A percentile compares a stretch with the other conserved stretches of the same genome.
phyloP scores from a whole-genome alignment of 2,888 invertebrate genomes.

The Stenurella melanura region DNA sequence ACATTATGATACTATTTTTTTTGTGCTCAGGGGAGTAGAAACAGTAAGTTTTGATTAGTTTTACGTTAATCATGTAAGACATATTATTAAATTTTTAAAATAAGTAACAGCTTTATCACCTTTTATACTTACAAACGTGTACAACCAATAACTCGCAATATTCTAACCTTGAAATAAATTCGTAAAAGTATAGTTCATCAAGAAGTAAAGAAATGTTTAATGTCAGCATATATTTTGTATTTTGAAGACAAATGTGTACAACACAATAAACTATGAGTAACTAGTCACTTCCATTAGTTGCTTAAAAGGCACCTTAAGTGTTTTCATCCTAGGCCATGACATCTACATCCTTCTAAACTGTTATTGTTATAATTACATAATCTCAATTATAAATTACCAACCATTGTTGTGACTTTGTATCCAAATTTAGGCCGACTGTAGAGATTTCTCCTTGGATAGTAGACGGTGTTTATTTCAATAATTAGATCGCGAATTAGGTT shows the following conservation, averaged over 20 bases:
- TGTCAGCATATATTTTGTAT: not conserved
- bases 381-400: constrained; percentile 1
- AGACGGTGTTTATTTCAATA: not conserved
- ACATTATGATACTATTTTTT: too few relatives aligned
- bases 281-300: not conserved
- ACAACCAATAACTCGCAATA: not conserved
- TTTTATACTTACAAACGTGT: not conserved
- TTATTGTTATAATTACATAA: constrained; percentile 4
- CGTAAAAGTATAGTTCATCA: not conserved
- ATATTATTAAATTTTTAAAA: too few relatives aligned
- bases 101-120: not conserved
- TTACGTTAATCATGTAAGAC: too few relatives aligned
- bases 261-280: not conserved
- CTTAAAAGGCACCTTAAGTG: not conserved
- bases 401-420: not conserved
- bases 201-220: not conserved
- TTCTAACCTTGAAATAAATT: not conserved
- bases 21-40: too few relatives aligned
- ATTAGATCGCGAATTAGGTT: not conserved
- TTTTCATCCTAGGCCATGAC: not conserved
- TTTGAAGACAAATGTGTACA: not conserved
- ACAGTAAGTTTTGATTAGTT: too few relatives aligned
- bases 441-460: not conserved
- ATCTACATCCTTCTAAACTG: not conserved
- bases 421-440: not conserved